Base-by-base conservation (phyloP, 2,797 vertebrate species). In the Pangasius mekongensis region DNA sequence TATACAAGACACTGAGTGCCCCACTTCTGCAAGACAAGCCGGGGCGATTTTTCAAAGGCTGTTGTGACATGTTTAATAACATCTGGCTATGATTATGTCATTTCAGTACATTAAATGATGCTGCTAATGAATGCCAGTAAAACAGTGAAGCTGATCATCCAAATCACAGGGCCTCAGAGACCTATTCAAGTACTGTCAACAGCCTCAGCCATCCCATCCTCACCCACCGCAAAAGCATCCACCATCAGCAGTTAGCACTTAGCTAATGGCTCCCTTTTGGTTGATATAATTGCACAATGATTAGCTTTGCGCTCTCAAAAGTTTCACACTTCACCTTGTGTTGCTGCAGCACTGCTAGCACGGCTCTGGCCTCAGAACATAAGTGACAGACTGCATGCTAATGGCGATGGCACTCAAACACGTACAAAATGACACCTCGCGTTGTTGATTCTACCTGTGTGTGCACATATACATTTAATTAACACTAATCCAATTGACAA, bases 221-320 rank as follows among this genome's bases (percentile, higher is more conserved):
- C 58, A 5, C 80, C 76, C 80, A 86, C 76, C 30, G 66, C 47
- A 56, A 83, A 74, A 87, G 56, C 90, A 86, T 87, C 89, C 49
- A 78, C 49, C 64, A 77, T 89, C 87, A 87, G 85, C 88, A 89
- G 84, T 91, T 90, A 89, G 90, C 93, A 91, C 93, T 86, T 93
- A 85, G 49, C 90, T 95, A 96, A 96, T 93, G 85, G 93, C 87
- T 92, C 86, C 95, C 95, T 95, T 96, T 96, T 96, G 95, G 95
- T 92, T 89, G 52, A 86, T 84, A 92, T 95, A 95, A 95, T 94
- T 93, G 93, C 92, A 92, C 92, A 92, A 93, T 95, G 92, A 95
- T 93, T 92, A 94, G 93, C 92, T 94, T 94, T 89, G 93, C 94
- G 92, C 94, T 91, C 91, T 43, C 88, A 92, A 94, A 93, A 94